Evolutionary conservation across 2,888 invertebrate genomes (phyloP).

Genomic region (Parnassius apollo): DNA sequence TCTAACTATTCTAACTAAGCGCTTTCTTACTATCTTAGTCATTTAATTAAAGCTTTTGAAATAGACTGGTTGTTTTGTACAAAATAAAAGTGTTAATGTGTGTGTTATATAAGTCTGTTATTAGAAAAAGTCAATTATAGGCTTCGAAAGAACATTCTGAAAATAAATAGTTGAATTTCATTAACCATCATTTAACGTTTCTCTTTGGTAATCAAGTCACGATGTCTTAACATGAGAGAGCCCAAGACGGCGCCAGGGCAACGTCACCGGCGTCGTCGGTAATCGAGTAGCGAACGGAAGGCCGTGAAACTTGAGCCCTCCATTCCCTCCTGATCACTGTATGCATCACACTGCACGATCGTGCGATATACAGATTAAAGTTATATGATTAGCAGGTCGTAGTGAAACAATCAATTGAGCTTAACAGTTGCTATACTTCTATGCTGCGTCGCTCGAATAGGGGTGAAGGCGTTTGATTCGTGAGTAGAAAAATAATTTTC

Average conservation of each 20-base stretch:
- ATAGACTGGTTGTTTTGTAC: too few species aligned
- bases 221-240: constrained; percentile 51
- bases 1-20: too few species aligned
- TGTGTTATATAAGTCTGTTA: too few species aligned
- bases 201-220: constrained; percentile 50
- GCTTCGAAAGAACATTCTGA: too few species aligned
- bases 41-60: too few species aligned
- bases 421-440: background rate
- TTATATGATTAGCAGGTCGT: constrained; percentile 18
- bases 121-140: too few species aligned
- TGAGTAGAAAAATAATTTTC: constrained; percentile 12
- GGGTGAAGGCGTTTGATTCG: constrained; percentile 10
- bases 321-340: constrained; percentile 63
- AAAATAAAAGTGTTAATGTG: too few species aligned
- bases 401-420: constrained; percentile 7
- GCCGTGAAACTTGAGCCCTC: constrained; percentile 72
- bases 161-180: too few species aligned
- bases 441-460: constrained; percentile 11
- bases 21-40: too few species aligned
- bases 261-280: constrained; percentile 64
- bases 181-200: constrained; percentile 38
- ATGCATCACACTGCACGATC: constrained; percentile 40
- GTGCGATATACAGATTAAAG: constrained; percentile 26
- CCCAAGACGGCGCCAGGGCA: constrained; percentile 64
- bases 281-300: constrained; percentile 74